phyloP scores from a whole-genome alignment of 2,888 invertebrate genomes.

The Drosophila paranaensis region DNA sequence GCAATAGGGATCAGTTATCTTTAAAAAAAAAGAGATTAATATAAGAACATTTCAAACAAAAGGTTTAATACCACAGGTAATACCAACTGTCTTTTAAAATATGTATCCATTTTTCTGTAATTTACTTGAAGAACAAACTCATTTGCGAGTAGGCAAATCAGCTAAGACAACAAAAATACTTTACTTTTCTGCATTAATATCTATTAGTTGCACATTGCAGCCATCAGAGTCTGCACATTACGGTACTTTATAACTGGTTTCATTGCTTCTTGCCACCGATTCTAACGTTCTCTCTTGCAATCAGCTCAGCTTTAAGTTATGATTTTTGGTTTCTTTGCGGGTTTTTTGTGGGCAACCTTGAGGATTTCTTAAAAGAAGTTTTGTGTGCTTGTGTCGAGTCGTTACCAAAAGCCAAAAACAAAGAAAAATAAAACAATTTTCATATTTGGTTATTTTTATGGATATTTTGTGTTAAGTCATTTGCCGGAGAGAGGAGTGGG shows the following conservation, averaged over 20 bases:
- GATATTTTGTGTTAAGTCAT: conserved; percentile 53
- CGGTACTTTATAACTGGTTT: conserved; percentile 29
- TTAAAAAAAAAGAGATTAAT: too few relatives aligned
- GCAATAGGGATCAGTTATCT: too few relatives aligned
- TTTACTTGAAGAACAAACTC: neutral
- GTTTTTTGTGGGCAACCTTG: conserved; percentile 41
- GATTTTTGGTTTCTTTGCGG: conserved; percentile 5
- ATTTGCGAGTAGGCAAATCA: conserved; percentile 2
- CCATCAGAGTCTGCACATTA: neutral
- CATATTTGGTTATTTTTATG: conserved; percentile 34
- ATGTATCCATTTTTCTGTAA: too few relatives aligned
- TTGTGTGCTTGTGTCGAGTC: conserved; percentile 27
- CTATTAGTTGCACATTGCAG: neutral
- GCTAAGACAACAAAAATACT: neutral
- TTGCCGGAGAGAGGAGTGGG: neutral
- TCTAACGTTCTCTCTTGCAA: conserved; percentile 25
- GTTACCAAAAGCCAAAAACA: conserved; percentile 24
- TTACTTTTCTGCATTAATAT: neutral
- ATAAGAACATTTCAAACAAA: too few relatives aligned
- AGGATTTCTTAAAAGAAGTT: conserved; percentile 27
- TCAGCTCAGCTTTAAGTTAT: neutral
- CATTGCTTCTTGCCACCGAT: conserved; percentile 4
- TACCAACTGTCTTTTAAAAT: too few relatives aligned
- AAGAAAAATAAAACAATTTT: conserved; percentile 29
- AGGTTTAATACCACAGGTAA: too few relatives aligned